Evolutionary conservation across 2,888 invertebrate genomes (phyloP), one percentile per base, ranked within the genome.

Genomic region (Drosophila kokeensis): DNA sequence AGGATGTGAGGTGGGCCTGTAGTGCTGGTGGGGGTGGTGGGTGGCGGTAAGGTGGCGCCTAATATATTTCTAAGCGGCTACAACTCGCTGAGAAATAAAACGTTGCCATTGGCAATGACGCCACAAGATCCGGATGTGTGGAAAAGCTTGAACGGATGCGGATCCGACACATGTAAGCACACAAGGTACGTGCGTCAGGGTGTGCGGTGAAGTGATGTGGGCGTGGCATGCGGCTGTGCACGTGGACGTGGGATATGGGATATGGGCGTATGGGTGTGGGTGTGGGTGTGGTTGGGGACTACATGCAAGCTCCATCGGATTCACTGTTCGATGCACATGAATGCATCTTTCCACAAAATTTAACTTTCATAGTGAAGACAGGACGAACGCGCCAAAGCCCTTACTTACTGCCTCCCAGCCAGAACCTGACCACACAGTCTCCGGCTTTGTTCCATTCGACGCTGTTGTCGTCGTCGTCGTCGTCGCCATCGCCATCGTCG

Each of bases 311-410:
- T 69, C 70, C 85, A 78, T 75, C 76, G 81, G 85, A 83, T 79
- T 85, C 81, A 82, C 82, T 79, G 81, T 69, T 90, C 73, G 75
- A 87, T 90, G 83, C 87, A 86, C 88, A 89, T 86, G 90, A 90
- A 86, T 87, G 84, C 81, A 79, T 82, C 82, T 84, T 90, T 89
- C 87, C 88, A 77, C 90, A 88, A 80, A 83, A 90, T 87, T 90
- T 88, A 88, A 89, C 83, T 83, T 82, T 75, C 76, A 79, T 67
- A 79, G 72, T 57, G 74, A 45, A 54, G 55, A 63, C 50, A 49
- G 48, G 48, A 24, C 48, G 62, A n/a, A 18, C 27, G 40, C 59
- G 34, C 45, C 49, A 53, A 53, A 40, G 32, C 42, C 34, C 32
- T 34, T 29, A n/a, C 50, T 24, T 45, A 45, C 34, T 30, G 18